Percentiles rank a stretch among this genome's conserved stretches.
phyloP scores from a whole-genome alignment of 2,888 invertebrate species.

The Sarcophaga variegata region DNA sequence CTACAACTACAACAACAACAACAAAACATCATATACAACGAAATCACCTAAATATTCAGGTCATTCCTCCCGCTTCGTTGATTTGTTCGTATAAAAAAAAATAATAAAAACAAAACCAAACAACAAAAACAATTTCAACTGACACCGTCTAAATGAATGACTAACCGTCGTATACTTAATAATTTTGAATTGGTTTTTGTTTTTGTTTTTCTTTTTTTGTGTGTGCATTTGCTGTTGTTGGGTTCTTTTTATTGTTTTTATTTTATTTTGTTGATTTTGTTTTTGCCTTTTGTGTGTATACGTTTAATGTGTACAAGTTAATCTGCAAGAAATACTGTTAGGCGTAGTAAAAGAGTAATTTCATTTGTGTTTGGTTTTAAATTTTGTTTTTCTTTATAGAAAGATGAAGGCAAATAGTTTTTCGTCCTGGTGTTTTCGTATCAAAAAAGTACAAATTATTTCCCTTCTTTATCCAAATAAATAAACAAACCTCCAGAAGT shows the following conservation, averaged over 20 bases:
- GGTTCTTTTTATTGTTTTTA: slow-evolving; percentile 14
- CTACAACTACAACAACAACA: slow-evolving; percentile 25
- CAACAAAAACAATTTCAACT: slow-evolving; percentile 26
- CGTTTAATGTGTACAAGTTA: slow-evolving; percentile 8
- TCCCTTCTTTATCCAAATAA: no score
- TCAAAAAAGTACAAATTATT: no score
- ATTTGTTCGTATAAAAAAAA: slow-evolving; percentile 62
- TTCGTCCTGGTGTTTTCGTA: no score
- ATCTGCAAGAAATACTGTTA: neutral
- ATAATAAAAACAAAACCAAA: neutral
- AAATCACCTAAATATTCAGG: slow-evolving; percentile 70
- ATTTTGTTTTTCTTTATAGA: no score
- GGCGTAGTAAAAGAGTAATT: neutral
- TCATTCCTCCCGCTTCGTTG: slow-evolving; percentile 73
- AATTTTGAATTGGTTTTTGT: slow-evolving; percentile 40
- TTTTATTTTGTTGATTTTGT: neutral
- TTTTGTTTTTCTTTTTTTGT: neutral
- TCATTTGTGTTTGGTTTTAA: no score
- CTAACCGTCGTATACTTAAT: slow-evolving; percentile 62
- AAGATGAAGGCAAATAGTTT: no score
- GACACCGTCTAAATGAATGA: slow-evolving; percentile 52
- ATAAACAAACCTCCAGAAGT: no score
- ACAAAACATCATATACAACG: slow-evolving; percentile 23
- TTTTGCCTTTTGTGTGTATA: slow-evolving; percentile 34
- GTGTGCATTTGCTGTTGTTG: slow-evolving; percentile 20